These are phyloP conservation scores for Zalophus californianus DNA, from an alignment of 2,797 vertebrate genomes.

Conservation along the genomic window DNA sequence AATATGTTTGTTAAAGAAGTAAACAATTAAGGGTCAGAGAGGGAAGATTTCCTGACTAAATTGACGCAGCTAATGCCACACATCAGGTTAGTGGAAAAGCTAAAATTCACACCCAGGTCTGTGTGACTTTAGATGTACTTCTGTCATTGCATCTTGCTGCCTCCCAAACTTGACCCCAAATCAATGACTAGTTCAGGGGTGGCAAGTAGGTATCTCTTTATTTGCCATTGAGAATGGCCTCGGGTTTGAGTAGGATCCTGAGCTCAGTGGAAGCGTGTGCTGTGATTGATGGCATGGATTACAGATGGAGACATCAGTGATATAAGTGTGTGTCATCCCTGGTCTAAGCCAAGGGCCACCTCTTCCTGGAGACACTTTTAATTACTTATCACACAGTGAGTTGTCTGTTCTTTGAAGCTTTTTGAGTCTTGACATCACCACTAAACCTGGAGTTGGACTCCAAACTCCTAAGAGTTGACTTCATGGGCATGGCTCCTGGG, in stretches of 20 bases:
- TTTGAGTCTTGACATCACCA: not conserved
- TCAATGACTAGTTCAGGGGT: not conserved
- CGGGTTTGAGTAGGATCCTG: not conserved
- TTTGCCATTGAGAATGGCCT: not conserved
- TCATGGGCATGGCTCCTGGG: too few relatives aligned
- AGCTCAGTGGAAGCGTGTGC: not conserved
- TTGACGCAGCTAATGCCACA: not conserved
- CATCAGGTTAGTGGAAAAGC: not conserved
- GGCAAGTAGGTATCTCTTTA: too few relatives aligned
- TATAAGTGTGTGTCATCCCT: rapidly evolving
- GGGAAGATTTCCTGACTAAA: not conserved
- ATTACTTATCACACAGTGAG: not conserved
- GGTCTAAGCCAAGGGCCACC: not conserved
- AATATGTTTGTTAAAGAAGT: not conserved
- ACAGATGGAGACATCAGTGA: not conserved
- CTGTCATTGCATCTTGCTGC: not conserved
- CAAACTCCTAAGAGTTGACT: not conserved
- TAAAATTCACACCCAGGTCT: not conserved
- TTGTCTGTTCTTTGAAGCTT: not conserved
- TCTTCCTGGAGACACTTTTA: not conserved
- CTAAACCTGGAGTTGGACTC: not conserved
- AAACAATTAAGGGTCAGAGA: not conserved
- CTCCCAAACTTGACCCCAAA: not conserved
- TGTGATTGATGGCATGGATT: not conserved
- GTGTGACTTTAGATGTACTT: not conserved